These are phyloP conservation scores for Rhinichthys osculus DNA, from an alignment of 2,797 vertebrate species.

Conservation along the genomic window DNA sequence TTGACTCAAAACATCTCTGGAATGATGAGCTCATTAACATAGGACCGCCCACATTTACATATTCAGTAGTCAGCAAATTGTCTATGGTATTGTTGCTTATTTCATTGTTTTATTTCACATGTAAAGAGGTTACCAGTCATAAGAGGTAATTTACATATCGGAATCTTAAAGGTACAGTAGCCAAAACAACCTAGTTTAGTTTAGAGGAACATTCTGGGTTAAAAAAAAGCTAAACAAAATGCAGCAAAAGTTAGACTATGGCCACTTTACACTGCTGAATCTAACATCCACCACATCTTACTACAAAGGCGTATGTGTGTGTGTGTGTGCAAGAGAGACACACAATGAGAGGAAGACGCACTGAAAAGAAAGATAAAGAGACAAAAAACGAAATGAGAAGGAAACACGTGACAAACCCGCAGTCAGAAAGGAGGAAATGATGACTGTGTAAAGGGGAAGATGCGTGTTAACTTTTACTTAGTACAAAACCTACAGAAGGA, in stretches of 20 bases:
- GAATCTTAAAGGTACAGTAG: not conserved
- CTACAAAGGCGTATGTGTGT: not conserved
- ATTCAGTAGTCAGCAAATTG: not conserved
- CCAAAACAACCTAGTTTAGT: not conserved
- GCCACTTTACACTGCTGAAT: not conserved
- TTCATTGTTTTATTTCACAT: not conserved
- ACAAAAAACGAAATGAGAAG: not conserved
- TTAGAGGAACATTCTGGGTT: not conserved
- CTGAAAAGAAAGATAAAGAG: not conserved
- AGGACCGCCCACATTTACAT: not conserved
- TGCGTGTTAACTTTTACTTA: conserved; percentile 17
- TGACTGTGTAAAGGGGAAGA: conserved; percentile 10
- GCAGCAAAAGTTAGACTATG: not conserved
- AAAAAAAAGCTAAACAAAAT: too few relatives aligned
- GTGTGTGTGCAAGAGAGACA: not conserved
- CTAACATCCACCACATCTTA: not conserved
- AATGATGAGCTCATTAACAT: not conserved
- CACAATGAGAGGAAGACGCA: conserved; percentile 36
- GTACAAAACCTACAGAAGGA: conserved; percentile 28
- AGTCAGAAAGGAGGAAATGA: conserved; percentile 18
- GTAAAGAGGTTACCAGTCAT: not conserved
- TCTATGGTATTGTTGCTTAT: not conserved
- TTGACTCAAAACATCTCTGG: not conserved
- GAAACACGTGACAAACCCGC: conserved; percentile 15
- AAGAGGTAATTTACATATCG: not conserved